These are phyloP conservation scores for Ceratitis capitata DNA, from an alignment of 1,140 invertebrate species.

Conservation along the genomic window DNA sequence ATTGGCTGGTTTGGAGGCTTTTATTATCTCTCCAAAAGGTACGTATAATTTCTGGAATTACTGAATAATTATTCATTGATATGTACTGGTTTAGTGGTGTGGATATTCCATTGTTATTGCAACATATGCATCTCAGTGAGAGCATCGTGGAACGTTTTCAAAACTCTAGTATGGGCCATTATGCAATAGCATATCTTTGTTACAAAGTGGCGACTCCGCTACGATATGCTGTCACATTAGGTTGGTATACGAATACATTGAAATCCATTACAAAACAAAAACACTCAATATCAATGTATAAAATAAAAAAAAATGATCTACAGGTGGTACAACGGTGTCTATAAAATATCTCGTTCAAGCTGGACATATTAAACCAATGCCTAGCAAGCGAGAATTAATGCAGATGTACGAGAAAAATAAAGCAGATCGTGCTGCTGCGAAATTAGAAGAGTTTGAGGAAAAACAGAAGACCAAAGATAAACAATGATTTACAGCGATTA, in stretches of 20 bases:
- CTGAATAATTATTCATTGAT: background rate
- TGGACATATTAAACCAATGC: constrained; percentile 74
- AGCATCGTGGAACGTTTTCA: constrained; percentile 77
- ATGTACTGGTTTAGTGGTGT: constrained; percentile 76
- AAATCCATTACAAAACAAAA: background rate
- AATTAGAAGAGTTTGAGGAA: constrained; percentile 45
- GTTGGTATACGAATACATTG: constrained; percentile 65
- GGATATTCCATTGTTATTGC: constrained; percentile 81
- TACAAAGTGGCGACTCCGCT: constrained; percentile 92
- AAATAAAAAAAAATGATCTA: constrained; percentile 21
- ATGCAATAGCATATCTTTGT: constrained; percentile 86
- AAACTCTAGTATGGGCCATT: constrained; percentile 83
- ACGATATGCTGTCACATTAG: constrained; percentile 89
- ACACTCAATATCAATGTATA: background rate
- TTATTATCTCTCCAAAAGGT: constrained; percentile 89
- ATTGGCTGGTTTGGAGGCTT: constrained; percentile 85
- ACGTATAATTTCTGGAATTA: background rate
- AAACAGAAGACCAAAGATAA: constrained; percentile 1
- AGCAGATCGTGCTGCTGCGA: constrained; percentile 54
- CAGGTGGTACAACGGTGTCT: constrained; percentile 74
- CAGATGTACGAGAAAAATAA: constrained; percentile 69
- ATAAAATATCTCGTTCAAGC: constrained; percentile 74
- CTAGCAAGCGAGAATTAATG: constrained; percentile 68
- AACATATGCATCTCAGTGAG: constrained; percentile 80
- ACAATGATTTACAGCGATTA: background rate